These are phyloP conservation scores for Xenentodon cancila DNA, from an alignment of 2,797 vertebrate genomes.

Conservation along the genomic window DNA sequence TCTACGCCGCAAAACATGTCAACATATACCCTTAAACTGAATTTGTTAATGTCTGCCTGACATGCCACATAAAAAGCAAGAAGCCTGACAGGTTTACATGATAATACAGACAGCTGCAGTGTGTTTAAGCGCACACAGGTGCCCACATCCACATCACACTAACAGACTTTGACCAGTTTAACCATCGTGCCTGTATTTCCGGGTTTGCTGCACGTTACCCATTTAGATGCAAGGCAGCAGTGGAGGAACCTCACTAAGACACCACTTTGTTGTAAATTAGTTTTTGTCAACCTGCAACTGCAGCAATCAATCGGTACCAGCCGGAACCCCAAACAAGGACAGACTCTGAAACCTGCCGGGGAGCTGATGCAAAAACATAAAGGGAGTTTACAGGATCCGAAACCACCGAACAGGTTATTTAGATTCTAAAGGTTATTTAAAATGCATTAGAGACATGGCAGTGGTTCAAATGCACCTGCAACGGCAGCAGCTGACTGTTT, in stretches of 20 bases:
- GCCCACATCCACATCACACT: background rate
- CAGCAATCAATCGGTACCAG: background rate
- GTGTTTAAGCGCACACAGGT: constrained; percentile 2
- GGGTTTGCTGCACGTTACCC: constrained; percentile 5
- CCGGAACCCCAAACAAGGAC: constrained; percentile 2
- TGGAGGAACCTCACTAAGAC: too few relatives aligned
- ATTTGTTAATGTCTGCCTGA: too few relatives aligned
- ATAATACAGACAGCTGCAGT: background rate
- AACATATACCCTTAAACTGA: too few relatives aligned
- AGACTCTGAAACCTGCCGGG: constrained; percentile 25
- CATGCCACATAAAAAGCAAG: too few relatives aligned
- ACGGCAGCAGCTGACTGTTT: constrained; percentile 16
- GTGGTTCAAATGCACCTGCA: constrained; percentile 29
- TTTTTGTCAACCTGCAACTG: too few relatives aligned
- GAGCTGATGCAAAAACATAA: constrained; percentile 16
- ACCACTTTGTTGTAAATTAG: too few relatives aligned
- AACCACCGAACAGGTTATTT: constrained; percentile 30
- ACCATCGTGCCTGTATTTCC: constrained; percentile 28
- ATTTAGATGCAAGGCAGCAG: too few relatives aligned
- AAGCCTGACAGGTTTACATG: too few relatives aligned
- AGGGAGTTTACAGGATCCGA: constrained; percentile 51
- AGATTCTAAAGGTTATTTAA: constrained; percentile 9
- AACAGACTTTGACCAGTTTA: constrained; percentile 5
- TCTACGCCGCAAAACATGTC: too few relatives aligned
- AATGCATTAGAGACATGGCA: background rate